A percentile compares a stretch with the other conserved stretches of the same genome.
Evolutionary conservation across 2,888 invertebrate genomes (phyloP).

Genomic region (Dorcus parallelipipedus): DNA sequence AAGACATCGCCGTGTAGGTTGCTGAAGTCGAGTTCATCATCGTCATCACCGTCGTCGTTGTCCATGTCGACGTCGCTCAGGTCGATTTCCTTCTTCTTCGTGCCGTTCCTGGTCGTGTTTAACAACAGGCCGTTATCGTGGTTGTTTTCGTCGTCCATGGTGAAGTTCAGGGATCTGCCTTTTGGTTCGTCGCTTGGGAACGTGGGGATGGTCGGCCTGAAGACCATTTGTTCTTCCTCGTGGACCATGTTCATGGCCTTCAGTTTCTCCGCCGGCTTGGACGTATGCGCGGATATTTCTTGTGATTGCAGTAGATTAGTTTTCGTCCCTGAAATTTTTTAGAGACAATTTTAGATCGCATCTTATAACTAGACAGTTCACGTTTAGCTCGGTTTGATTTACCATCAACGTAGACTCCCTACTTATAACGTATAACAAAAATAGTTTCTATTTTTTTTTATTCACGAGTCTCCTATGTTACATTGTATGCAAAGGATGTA

Average conservation of each 20-base stretch:
- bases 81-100: slow-evolving; percentile 49
- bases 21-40: slow-evolving; percentile 2
- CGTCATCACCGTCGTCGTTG: slow-evolving; percentile 56
- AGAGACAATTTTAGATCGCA: too few relatives aligned
- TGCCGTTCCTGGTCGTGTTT: slow-evolving; percentile 24
- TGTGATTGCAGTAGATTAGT: slow-evolving; percentile 13
- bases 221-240: slow-evolving; percentile 30
- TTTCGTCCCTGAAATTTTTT: too few relatives aligned
- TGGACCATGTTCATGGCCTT: slow-evolving; percentile 39
- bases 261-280: slow-evolving; percentile 31
- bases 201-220: slow-evolving; percentile 23
- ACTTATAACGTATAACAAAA: too few relatives aligned
- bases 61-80: slow-evolving; percentile 79
- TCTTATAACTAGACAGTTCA: too few relatives aligned
- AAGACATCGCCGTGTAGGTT: too few relatives aligned
- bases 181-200: slow-evolving; percentile 30
- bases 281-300: slow-evolving; percentile 32
- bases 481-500: too few relatives aligned
- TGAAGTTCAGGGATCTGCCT: slow-evolving; percentile 44
- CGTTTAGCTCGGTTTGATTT: too few relatives aligned
- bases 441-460: too few relatives aligned
- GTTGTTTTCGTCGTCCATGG: slow-evolving; percentile 30
- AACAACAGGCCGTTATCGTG: slow-evolving; percentile 34
- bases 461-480: too few relatives aligned
- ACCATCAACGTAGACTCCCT: too few relatives aligned